These are phyloP conservation scores for Phenganax stokvisi DNA, from an alignment of 92 coral and sea anemone genomes.

Conservation along the genomic window DNA sequence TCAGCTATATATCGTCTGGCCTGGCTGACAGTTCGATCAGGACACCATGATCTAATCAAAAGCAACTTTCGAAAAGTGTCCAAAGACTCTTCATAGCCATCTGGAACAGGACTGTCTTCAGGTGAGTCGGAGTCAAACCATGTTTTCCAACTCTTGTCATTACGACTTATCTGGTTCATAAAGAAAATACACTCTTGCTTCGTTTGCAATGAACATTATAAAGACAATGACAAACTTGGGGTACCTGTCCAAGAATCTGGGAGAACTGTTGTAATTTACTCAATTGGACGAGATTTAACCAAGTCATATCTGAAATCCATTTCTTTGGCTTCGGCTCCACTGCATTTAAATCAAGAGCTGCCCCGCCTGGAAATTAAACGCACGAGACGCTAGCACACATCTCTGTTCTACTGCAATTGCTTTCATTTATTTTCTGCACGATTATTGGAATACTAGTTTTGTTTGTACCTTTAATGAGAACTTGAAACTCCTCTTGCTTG, in stretches of 20 bases:
- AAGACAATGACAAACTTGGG: no score
- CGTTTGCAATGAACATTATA: no score
- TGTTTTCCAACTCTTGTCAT: constrained; percentile 95
- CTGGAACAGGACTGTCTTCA: constrained; percentile 92
- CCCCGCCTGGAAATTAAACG: constrained; percentile 62
- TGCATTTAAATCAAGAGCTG: constrained; percentile 91
- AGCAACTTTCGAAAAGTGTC: constrained; percentile 90
- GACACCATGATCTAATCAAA: constrained; percentile 94
- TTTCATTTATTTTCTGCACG: background rate
- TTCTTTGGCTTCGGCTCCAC: constrained; percentile 99
- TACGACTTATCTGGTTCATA: constrained; percentile 57
- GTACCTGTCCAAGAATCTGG: constrained; percentile 95
- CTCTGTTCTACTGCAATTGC: background rate
- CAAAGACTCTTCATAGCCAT: constrained; percentile 89
- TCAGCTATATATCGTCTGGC: constrained; percentile 92
- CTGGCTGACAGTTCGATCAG: constrained; percentile 89
- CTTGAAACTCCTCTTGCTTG: constrained; percentile 87
- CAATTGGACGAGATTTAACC: constrained; percentile 91
- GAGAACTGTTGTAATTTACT: constrained; percentile 93
- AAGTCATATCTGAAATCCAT: constrained; percentile 96
- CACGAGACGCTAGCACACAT: background rate
- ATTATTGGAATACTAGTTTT: background rate
- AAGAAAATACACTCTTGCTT: background rate
- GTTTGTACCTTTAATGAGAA: constrained; percentile 74
- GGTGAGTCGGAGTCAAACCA: constrained; percentile 99